Conservation (phyloP, 2,797 vertebrate species). For the Emys orbicularis region DNA sequence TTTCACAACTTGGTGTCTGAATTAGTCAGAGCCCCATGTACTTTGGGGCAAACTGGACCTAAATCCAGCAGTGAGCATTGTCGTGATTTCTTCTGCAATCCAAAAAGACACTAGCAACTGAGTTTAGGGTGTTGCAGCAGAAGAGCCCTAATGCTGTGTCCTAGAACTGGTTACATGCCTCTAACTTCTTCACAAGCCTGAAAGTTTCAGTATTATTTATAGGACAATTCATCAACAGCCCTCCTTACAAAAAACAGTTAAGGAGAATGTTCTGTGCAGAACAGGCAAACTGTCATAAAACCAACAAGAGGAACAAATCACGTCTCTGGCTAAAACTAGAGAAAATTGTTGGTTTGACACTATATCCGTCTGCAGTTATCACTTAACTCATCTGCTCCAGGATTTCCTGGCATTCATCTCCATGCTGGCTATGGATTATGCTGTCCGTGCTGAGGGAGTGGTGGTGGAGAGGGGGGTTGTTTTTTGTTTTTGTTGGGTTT, state of each 20-base stretch:
- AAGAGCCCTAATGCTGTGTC: neutral
- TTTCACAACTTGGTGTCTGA: slow-evolving; percentile 62
- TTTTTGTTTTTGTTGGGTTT: neutral
- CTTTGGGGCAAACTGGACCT: slow-evolving; percentile 38
- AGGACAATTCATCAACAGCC: neutral
- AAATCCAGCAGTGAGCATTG: neutral
- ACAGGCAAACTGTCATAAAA: slow-evolving; percentile 13
- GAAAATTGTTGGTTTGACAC: slow-evolving; percentile 35
- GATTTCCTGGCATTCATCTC: slow-evolving; percentile 78
- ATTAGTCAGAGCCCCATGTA: slow-evolving; percentile 23
- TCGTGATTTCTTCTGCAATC: neutral
- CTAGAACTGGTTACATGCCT: rapidly evolving
- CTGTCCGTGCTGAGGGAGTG: slow-evolving; percentile 11
- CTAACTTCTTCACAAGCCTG: neutral
- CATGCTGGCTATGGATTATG: slow-evolving; percentile 25
- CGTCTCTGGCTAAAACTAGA: slow-evolving; percentile 47
- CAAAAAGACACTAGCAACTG: neutral
- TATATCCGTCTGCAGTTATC: slow-evolving; percentile 12
- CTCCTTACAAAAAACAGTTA: neutral
- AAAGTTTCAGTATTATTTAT: neutral
- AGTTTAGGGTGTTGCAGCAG: neutral
- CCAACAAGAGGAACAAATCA: slow-evolving; percentile 32
- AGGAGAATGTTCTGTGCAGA: neutral
- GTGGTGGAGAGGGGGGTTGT: neutral
- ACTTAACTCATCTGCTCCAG: slow-evolving; percentile 51